These are phyloP conservation scores for Pipistrellus kuhlii DNA, from an alignment of 2,797 vertebrate genomes.

Conservation along the genomic window DNA sequence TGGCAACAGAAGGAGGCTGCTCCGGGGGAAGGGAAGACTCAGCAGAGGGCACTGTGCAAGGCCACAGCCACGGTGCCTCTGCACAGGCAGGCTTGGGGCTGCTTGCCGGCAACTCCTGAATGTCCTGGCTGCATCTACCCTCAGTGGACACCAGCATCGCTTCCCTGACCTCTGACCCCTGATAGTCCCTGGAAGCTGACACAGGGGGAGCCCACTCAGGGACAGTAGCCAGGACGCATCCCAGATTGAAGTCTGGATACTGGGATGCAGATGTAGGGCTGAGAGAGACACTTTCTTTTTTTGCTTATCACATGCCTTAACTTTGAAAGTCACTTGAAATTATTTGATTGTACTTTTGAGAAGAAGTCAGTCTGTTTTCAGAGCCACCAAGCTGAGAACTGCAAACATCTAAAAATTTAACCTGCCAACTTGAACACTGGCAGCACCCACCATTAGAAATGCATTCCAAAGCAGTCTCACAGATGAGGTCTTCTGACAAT, in stretches of 20 bases:
- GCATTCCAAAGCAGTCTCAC: fast-evolving
- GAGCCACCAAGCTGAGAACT: background rate
- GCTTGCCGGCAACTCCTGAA: background rate
- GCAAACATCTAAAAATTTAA: background rate
- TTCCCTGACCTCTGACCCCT: background rate
- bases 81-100: background rate
- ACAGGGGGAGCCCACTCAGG: fast-evolving
- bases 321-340: background rate
- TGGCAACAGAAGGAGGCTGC: background rate
- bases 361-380: background rate
- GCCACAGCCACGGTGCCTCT: background rate
- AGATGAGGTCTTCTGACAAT: fast-evolving
- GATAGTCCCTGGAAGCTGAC: background rate
- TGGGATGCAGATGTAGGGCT: background rate
- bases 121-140: background rate
- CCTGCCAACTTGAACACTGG: no score
- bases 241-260: no score
- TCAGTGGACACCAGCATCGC: background rate
- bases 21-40: background rate
- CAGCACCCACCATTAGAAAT: no score
- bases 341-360: fast-evolving
- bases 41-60: slow-evolving; percentile 25
- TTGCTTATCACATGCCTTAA: fast-evolving
- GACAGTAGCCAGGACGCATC: background rate
- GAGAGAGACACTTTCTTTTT: fast-evolving